Evolutionary conservation across 1,140 invertebrate species (phyloP).

Genomic region (Apis laboriosa): DNA sequence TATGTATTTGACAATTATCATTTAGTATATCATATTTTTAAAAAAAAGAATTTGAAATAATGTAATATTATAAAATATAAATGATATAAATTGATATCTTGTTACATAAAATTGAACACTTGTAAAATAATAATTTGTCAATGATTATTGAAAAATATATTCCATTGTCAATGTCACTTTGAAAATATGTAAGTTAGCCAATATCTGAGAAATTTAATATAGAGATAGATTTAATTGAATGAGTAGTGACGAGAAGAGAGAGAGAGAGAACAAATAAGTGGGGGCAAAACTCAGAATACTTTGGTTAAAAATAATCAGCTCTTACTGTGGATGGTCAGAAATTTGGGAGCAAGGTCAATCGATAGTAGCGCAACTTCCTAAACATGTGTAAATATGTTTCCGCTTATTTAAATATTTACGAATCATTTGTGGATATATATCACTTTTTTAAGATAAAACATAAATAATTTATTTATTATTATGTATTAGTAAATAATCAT

Average conservation of each 20-base stretch:
- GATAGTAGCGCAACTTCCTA: conserved; percentile 46
- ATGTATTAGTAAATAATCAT: not conserved
- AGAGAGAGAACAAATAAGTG: too few species aligned
- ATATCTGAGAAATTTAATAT: conserved; percentile 23
- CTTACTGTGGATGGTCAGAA: conserved; percentile 40
- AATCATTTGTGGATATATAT: not conserved
- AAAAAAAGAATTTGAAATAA: too few species aligned
- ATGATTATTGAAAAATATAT: not conserved
- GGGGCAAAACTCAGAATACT: conserved; percentile 34
- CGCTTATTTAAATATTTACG: conserved; percentile 14
- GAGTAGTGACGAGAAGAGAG: not conserved
- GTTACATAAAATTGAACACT: too few species aligned
- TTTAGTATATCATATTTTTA: not conserved
- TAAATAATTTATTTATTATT: not conserved
- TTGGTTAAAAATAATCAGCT: conserved; percentile 62
- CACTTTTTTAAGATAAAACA: not conserved
- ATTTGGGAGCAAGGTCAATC: conserved; percentile 62
- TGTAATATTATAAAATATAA: too few species aligned
- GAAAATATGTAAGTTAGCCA: not conserved
- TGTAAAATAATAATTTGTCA: not conserved
- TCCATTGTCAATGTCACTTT: conserved; percentile 8
- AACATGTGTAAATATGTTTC: conserved; percentile 21
- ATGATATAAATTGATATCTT: too few species aligned
- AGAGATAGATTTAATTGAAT: conserved; percentile 13
- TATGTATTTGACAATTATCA: too few species aligned